Evolutionary conservation across 1,140 invertebrate species (phyloP), one percentile per base, ranked within the genome.

Genomic region (Drosophila kikkawai): DNA sequence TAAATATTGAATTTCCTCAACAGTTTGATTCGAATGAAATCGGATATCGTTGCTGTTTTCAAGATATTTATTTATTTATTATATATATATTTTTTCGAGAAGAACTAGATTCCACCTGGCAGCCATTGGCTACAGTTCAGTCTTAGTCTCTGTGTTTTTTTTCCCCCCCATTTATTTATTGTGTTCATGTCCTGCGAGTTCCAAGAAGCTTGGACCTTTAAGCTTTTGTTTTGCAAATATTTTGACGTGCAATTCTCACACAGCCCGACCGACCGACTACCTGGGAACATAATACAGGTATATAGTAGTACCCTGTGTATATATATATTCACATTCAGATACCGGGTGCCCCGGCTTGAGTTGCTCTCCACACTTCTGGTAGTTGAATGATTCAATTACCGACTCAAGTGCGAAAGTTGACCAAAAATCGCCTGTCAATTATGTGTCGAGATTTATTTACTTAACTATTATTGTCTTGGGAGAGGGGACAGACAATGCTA

Each of bases 151-250:
- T 1, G 22, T 22, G 12, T 22, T 47, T 9, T 42, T 17, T 11
- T 34, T 17, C 36, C n/a, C 15, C 41, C 7, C 11, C 9, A 26
- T n/a, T 55, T 53, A 11, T 59, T 37, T 32, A 34, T 56, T 34
- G 37, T 41, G 17, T 26, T 32, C 57, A 48, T 82, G 82, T 87
- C 80, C 77, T 88, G 80, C 80, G 74, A 81, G 55, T 73, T 74
- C 55, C 68, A 19, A 74, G 68, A 73, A 74, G 45, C 45, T 73
- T 17, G 45, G 70, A 50, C 70, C 70, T 75, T 76, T 56, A 44
- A 50, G 70, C 81, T 70, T 66, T 87, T 90, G 82, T 90, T 90
- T 90, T 85, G 81, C 86, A 90, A 90, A 90, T 90, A 90, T 90
- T 90, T 90, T 90, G 85, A 90, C 85, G 85, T 90, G 64, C 57